Evolutionary conservation across 2,113 vertebrate species (phyloP).

Genomic region (Ceratotherium simum): DNA sequence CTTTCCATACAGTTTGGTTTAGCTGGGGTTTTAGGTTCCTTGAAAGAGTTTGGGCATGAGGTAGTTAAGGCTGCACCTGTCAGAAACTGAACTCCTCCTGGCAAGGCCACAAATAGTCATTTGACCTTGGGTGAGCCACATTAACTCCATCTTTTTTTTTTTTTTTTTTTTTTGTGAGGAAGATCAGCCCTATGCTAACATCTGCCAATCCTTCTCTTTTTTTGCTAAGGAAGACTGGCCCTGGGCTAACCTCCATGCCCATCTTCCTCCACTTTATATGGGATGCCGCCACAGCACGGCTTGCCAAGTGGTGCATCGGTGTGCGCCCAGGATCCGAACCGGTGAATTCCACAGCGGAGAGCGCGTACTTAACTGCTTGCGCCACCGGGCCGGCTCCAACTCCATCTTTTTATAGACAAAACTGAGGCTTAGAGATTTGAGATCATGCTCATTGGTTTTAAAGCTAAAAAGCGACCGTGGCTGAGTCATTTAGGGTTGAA

Average conservation of each 20-base stretch:
- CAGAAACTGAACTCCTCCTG: neutral
- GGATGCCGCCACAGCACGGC: no score
- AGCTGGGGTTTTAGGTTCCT: neutral
- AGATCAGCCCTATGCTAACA: no score
- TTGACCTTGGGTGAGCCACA: neutral
- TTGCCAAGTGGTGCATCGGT: no score
- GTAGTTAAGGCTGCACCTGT: neutral
- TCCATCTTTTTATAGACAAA: neutral
- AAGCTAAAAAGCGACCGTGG: neutral
- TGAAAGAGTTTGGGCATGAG: neutral
- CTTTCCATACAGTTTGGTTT: neutral
- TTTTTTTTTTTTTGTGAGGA: no score
- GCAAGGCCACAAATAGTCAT: neutral
- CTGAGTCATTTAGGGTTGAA: neutral
- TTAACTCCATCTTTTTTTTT: neutral
- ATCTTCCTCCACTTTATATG: no score
- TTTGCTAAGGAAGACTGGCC: no score
- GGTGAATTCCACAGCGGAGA: no score
- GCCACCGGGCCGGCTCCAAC: no score
- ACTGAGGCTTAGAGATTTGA: neutral
- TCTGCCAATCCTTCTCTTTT: no score
- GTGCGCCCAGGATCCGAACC: no score
- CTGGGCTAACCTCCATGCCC: no score
- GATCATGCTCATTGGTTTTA: neutral
- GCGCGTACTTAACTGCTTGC: no score